Evolutionary conservation across 2,888 invertebrate species (phyloP), one percentile per base, ranked within the genome.

Genomic region (Drosophila acutilabella): DNA sequence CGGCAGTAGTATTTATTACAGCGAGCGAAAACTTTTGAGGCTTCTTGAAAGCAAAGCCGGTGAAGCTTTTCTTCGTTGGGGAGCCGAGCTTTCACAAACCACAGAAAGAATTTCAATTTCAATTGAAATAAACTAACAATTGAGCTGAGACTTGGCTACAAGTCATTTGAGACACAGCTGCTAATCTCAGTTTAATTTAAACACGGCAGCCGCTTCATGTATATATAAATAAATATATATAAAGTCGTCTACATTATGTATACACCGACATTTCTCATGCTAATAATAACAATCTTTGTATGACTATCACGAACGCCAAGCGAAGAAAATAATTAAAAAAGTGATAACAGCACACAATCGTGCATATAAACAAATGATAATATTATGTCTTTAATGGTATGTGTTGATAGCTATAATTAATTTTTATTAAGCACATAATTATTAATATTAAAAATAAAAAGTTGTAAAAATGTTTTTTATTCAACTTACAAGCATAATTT

Each of bases 1-100:
- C 50, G 42, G 58, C 58, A 10, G 2, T 6, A 14, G 36, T 64
- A 64, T 64, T 64, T 64, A 64, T 62, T 40, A 40, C 40, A 30
- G 16, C 16, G 40, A 42, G 47, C 1, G 20, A 30, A n/a, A 64
- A 57, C 58, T 64, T 64, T 64, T 50, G 58, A 50, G 64, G 58
- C 50, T 64, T 58, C 64, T 48, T 57, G 47, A 48, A 69, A 42
- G 38, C 44, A 71, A 33, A 18, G 33, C 30, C 11, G 44, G 13
- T 3, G 3, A 41, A 73, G 78, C 75, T 75, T 75, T 74, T 33
- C 20, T 47, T n/a, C 40, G 16, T 13, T 11, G 36, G 36, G 36
- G 36, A 13, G 13, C 38, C 40, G 20, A 71, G 78, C 73, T 75
- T 60, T 64, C 53, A 5, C 3, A 18, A 42, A 48, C 48, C 36